Evolutionary conservation across 2,113 vertebrate species (phyloP).

Genomic region (Hippocampus zosterae): DNA sequence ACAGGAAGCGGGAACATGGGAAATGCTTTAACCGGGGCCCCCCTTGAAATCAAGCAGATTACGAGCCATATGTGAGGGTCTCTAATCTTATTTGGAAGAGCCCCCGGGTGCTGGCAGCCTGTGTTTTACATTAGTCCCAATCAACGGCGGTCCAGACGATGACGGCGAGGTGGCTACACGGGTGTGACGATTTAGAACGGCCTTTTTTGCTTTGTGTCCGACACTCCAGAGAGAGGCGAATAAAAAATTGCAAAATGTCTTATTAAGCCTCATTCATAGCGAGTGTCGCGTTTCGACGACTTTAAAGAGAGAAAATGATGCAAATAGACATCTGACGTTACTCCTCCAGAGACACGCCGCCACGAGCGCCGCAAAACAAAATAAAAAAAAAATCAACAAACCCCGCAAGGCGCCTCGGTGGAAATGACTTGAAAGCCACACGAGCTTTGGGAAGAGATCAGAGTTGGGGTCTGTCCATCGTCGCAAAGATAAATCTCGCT

Average conservation of each 20-base stretch:
- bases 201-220: not conserved
- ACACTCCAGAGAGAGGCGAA: not conserved
- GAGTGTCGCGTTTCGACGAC: not conserved
- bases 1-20: slow-evolving; percentile 9
- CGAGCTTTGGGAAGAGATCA: not conserved
- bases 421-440: not conserved
- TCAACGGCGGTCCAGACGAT: not conserved
- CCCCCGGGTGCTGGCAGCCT: slow-evolving; percentile 2
- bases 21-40: slow-evolving; percentile 1
- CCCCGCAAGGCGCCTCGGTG: not conserved
- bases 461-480: not conserved
- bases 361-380: not conserved
- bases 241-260: not conserved
- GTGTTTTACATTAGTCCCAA: slow-evolving; percentile 14
- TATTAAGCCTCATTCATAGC: not conserved
- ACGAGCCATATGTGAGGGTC: slow-evolving; percentile 7
- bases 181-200: not conserved
- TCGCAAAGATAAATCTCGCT: not conserved
- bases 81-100: slow-evolving; percentile 9
- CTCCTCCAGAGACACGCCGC: not conserved
- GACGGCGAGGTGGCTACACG: not conserved
- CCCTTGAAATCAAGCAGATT: slow-evolving; percentile 9
- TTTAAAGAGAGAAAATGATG: not conserved
- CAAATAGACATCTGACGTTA: not conserved
- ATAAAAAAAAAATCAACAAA: not conserved